A percentile compares a stretch with the other conserved stretches of the same genome.
These are phyloP conservation scores for Brenthis ino DNA, from an alignment of 2,888 invertebrate species.

Conservation along the genomic window DNA sequence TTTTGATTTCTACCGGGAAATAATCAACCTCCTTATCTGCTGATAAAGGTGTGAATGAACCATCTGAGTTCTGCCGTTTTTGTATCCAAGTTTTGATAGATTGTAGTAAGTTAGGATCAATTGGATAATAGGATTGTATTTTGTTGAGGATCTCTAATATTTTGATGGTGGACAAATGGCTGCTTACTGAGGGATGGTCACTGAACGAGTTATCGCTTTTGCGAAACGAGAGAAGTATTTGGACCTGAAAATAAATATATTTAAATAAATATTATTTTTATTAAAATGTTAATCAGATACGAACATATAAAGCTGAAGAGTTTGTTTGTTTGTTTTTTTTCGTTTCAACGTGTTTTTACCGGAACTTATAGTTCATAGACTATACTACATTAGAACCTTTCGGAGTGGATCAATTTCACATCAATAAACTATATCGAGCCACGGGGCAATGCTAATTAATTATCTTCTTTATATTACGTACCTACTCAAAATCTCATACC, in stretches of 20 bases:
- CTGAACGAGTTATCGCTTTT: conserved; percentile 86
- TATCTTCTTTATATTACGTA: no score
- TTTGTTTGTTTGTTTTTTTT: no score
- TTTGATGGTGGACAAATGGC: conserved; percentile 83
- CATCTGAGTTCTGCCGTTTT: conserved; percentile 81
- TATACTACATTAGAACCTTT: no score
- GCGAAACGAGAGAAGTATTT: conserved; percentile 83
- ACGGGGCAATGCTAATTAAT: no score
- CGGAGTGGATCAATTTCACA: no score
- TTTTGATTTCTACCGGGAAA: conserved; percentile 69
- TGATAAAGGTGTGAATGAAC: conserved; percentile 82
- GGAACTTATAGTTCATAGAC: no score
- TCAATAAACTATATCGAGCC: no score
- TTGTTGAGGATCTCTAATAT: conserved; percentile 83
- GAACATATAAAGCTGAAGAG: no score
- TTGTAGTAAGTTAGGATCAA: conserved; percentile 83
- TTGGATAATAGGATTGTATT: conserved; percentile 83
- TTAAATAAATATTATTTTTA: not conserved
- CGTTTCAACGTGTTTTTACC: no score
- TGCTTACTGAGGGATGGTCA: conserved; percentile 84
- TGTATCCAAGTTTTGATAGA: conserved; percentile 85
- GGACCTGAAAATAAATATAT: conserved; percentile 67
- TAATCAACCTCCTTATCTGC: conserved; percentile 82
- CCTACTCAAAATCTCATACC: no score
- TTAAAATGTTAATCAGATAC: not conserved